A percentile compares a stretch with the other conserved stretches of the same genome.
Evolutionary conservation across 2,888 invertebrate species (phyloP).

Genomic region (Orthosia cruda): DNA sequence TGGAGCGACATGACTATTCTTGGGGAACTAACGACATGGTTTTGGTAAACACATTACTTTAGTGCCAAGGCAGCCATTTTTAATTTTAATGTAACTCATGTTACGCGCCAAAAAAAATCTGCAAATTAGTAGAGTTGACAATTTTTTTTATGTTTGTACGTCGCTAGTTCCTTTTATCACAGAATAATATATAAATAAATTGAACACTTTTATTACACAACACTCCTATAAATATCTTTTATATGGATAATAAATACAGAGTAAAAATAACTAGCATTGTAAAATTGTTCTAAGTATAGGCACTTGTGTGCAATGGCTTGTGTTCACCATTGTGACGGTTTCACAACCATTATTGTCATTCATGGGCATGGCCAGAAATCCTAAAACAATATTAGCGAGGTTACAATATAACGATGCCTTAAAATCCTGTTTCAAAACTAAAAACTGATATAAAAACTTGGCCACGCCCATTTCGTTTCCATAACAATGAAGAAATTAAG

Average conservation of each 20-base stretch:
- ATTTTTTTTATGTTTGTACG: too few relatives aligned
- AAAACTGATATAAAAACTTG: not conserved
- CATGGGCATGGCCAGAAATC: conserved; percentile 5
- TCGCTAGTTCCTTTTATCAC: conserved; percentile 63
- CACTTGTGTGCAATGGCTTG: conserved; percentile 22
- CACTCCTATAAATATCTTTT: conserved; percentile 59
- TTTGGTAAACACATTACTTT: not conserved
- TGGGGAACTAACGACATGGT: conserved; percentile 14
- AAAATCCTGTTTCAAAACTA: not conserved
- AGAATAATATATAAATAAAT: conserved; percentile 63
- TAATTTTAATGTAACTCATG: too few relatives aligned
- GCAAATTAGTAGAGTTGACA: not conserved
- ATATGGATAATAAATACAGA: conserved; percentile 55
- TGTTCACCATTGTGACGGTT: conserved; percentile 7
- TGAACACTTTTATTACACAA: conserved; percentile 50
- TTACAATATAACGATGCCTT: not conserved
- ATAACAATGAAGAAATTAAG: conserved; percentile 27
- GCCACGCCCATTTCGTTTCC: not conserved
- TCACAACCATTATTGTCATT: conserved; percentile 24
- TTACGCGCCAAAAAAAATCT: not conserved
- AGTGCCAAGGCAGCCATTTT: not conserved
- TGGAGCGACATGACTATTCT: conserved; percentile 36
- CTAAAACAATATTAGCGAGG: not conserved
- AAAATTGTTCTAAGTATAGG: conserved; percentile 56
- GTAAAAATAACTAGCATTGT: conserved; percentile 59